Evolutionary conservation across 2,888 invertebrate species (phyloP).

Genomic region (Phalera bucephala): DNA sequence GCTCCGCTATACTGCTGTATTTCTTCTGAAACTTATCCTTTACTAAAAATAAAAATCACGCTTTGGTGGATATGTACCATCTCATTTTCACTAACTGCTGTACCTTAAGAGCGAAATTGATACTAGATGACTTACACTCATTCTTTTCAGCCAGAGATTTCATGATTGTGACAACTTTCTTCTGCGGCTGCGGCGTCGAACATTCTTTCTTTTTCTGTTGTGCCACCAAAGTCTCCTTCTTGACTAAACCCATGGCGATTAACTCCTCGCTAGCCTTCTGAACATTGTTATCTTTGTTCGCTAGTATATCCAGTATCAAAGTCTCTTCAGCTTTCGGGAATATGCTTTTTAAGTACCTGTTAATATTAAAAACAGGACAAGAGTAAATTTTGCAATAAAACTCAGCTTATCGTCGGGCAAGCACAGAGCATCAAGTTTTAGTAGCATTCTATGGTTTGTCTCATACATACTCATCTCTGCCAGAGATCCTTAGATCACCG

Average conservation of each 20-base stretch:
- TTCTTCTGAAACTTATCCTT: constrained; percentile 87
- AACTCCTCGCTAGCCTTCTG: constrained; percentile 93
- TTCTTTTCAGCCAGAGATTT: constrained; percentile 88
- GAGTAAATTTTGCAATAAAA: too few relatives aligned
- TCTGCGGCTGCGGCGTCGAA: constrained; percentile 53
- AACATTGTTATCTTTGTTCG: constrained; percentile 95
- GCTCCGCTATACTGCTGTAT: constrained; percentile 90
- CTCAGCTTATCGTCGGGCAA: too few relatives aligned
- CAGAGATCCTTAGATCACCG: too few relatives aligned
- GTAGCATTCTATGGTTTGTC: too few relatives aligned
- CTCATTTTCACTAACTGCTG: too few relatives aligned
- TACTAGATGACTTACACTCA: constrained; percentile 83
- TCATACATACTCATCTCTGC: too few relatives aligned
- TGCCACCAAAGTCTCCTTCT: constrained; percentile 83
- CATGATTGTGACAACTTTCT: constrained; percentile 84
- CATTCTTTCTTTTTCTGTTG: constrained; percentile 49
- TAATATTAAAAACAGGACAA: too few relatives aligned
- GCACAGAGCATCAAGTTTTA: too few relatives aligned
- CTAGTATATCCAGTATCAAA: constrained; percentile 90
- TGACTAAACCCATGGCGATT: constrained; percentile 91
- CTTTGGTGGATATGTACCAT: too few relatives aligned
- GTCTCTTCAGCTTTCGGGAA: constrained; percentile 96
- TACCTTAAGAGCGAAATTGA: too few relatives aligned
- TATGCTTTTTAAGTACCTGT: constrained; percentile 94
- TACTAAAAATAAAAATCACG: constrained; percentile 72